Evolutionary conservation across 2,113 vertebrate species (phyloP).

Genomic region (Datnioides undecimradiatus): DNA sequence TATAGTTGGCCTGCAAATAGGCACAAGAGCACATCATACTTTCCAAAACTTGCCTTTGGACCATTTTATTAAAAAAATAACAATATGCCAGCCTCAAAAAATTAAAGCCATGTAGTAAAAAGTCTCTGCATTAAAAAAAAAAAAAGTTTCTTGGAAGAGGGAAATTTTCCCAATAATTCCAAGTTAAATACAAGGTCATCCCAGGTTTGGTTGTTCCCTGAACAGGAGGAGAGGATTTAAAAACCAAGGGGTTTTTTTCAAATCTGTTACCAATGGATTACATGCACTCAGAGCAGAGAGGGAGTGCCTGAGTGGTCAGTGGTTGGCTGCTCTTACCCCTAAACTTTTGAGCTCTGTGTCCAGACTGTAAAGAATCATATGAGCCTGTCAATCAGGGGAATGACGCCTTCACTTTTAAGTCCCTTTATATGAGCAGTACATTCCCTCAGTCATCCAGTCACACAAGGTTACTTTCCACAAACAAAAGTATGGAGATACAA

Average conservation of each 20-base stretch:
- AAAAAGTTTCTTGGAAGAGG: background rate
- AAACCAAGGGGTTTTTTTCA: background rate
- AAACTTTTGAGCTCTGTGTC: conserved; percentile 18
- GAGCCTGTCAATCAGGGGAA: conserved; percentile 59
- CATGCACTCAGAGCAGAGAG: background rate
- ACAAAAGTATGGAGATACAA: conserved; percentile 24
- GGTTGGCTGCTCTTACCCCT: too few species aligned
- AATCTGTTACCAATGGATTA: conserved; percentile 1
- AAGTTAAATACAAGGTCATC: conserved; percentile 38
- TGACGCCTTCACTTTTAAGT: conserved; percentile 22
- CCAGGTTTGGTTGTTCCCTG: conserved; percentile 6
- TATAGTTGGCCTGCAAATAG: conserved; percentile 85
- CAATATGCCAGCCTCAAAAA: conserved; percentile 15
- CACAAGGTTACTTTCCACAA: conserved; percentile 33
- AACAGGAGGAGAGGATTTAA: conserved; percentile 24
- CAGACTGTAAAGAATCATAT: conserved; percentile 45
- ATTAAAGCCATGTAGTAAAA: background rate
- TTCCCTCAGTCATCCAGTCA: conserved; percentile 17
- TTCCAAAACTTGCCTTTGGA: conserved; percentile 72
- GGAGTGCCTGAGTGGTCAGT: background rate
- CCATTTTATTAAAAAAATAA: conserved; percentile 42
- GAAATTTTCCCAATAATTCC: background rate
- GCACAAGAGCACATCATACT: conserved; percentile 79
- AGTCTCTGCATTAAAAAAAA: background rate
- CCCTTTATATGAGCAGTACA: conserved; percentile 30